A percentile compares a stretch with the other conserved stretches of the same genome.
Conservation (phyloP, 2,113 vertebrate species). For the Dicentrarchus labrax region DNA sequence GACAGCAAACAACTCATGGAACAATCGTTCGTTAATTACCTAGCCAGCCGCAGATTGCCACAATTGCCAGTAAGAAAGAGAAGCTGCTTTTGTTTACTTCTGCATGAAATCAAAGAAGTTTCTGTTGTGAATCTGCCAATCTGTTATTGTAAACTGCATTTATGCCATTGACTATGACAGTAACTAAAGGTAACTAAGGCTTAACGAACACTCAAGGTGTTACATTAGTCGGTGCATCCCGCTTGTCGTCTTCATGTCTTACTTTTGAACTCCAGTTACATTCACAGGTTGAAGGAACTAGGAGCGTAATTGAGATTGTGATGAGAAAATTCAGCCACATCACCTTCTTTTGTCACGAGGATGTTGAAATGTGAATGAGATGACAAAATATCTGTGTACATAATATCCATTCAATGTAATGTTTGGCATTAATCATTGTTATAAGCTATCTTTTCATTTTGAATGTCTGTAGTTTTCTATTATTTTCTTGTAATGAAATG, state of each 20-base stretch:
- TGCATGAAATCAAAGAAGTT: neutral
- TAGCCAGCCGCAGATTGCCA: neutral
- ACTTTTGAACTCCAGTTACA: neutral
- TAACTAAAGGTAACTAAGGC: neutral
- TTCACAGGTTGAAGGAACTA: slow-evolving; percentile 10
- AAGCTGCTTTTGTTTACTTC: slow-evolving; percentile 1
- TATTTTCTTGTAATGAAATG: slow-evolving; percentile 76
- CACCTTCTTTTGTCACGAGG: slow-evolving; percentile 62
- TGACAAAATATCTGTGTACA: slow-evolving; percentile 60
- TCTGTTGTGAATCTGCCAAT: neutral
- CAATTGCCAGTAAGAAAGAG: neutral
- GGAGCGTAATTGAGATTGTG: slow-evolving; percentile 22
- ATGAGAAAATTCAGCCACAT: slow-evolving; percentile 34
- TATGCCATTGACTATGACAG: neutral
- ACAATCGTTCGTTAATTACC: neutral
- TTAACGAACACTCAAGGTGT: neutral
- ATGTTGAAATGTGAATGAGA: slow-evolving; percentile 77
- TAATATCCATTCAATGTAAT: slow-evolving; percentile 66
- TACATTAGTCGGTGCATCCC: neutral
- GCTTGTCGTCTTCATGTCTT: neutral
- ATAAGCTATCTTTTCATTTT: slow-evolving; percentile 81
- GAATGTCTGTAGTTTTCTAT: slow-evolving; percentile 73
- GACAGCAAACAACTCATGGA: neutral
- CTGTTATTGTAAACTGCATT: neutral
- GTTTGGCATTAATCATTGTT: slow-evolving; percentile 78